Percentiles rank a stretch among this genome's conserved stretches.
These are phyloP conservation scores for Leptinotarsa rubiginosa DNA, from an alignment of 2,888 invertebrate genomes.

Conservation along the genomic window DNA sequence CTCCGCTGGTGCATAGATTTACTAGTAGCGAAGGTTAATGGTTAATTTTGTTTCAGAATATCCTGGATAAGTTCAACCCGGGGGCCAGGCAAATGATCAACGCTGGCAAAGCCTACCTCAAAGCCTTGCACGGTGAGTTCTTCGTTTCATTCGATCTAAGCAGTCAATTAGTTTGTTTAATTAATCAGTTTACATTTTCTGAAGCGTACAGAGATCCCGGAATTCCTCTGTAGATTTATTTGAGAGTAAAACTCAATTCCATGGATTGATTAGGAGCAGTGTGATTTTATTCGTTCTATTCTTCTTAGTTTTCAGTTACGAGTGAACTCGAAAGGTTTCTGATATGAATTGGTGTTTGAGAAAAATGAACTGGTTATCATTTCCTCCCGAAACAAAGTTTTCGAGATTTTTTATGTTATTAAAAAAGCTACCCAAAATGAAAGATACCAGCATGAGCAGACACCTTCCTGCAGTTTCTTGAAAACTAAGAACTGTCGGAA, in stretches of 20 bases:
- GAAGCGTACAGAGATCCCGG: neutral
- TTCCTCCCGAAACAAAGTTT: no score
- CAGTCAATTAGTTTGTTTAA: constrained; percentile 31
- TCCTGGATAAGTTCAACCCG: constrained; percentile 96
- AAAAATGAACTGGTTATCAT: no score
- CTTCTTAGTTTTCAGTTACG: no score
- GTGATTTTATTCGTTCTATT: neutral
- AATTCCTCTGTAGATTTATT: constrained; percentile 2
- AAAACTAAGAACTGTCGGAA: no score
- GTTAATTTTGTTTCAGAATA: constrained; percentile 79
- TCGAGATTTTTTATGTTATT: no score
- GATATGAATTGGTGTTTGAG: no score
- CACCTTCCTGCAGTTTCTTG: no score
- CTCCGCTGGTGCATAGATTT: neutral
- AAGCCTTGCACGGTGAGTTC: constrained; percentile 90
- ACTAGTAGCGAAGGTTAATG: constrained; percentile 5
- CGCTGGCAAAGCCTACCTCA: constrained; percentile 93
- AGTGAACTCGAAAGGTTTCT: no score
- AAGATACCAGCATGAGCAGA: no score
- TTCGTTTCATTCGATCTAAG: constrained; percentile 14
- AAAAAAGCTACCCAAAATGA: no score
- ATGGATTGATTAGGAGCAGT: neutral
- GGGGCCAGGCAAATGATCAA: constrained; percentile 93
- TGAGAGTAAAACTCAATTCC: neutral
- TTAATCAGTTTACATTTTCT: constrained; percentile 8